Evolutionary conservation across 2,888 invertebrate genomes (phyloP).

Genomic region (Campoletis raptor): DNA sequence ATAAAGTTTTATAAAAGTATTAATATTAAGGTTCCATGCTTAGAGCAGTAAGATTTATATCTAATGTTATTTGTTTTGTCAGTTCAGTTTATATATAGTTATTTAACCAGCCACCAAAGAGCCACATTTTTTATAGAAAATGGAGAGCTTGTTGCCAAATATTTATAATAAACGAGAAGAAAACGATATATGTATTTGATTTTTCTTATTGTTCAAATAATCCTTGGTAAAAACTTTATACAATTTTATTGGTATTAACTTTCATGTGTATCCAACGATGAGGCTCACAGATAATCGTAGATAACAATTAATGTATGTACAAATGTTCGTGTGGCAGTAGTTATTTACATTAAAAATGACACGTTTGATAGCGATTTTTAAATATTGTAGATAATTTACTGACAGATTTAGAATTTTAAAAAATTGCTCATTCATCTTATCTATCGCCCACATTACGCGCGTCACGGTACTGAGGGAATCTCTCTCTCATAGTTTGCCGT

Average conservation of each 20-base stretch:
- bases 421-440: not conserved
- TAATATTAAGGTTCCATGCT: not conserved
- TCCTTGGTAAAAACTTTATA: too few species aligned
- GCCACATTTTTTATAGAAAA: conserved; percentile 17
- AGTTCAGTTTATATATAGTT: not conserved
- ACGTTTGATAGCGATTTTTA: not conserved
- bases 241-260: not conserved
- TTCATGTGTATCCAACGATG: not conserved
- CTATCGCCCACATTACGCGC: not conserved
- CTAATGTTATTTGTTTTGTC: not conserved
- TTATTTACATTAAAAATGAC: not conserved
- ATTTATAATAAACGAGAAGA: not conserved
- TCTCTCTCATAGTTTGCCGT: conserved; percentile 47
- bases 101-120: not conserved
- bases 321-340: not conserved
- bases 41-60: not conserved
- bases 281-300: not conserved
- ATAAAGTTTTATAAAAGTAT: too few species aligned
- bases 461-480: conserved; percentile 50
- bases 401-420: too few species aligned
- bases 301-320: not conserved
- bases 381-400: too few species aligned
- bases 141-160: not conserved
- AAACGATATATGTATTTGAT: too few species aligned
- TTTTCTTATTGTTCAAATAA: too few species aligned